A percentile compares a stretch with the other conserved stretches of the same genome.
These are phyloP conservation scores for Rhagium mordax DNA, from an alignment of 2,888 invertebrate species.

Conservation along the genomic window DNA sequence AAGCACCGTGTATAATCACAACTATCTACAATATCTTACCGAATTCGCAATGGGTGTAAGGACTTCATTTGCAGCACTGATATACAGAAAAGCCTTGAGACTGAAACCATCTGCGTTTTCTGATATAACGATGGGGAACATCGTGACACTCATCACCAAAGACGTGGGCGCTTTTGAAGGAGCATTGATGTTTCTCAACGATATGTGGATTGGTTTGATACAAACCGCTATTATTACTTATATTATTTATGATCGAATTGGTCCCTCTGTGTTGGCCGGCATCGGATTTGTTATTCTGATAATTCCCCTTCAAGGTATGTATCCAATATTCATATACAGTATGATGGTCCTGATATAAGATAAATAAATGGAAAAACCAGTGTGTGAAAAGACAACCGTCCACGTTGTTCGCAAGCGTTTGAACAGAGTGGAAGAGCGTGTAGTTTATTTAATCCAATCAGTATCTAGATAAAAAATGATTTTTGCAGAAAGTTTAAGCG, in stretches of 20 bases:
- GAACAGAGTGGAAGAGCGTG: too few relatives aligned
- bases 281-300: constrained; percentile 71
- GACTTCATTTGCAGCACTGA: constrained; percentile 85
- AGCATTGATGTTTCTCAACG: constrained; percentile 89
- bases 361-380: too few relatives aligned
- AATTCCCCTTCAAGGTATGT: constrained; percentile 69
- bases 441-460: too few relatives aligned
- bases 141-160: constrained; percentile 92
- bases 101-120: constrained; percentile 73
- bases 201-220: constrained; percentile 91
- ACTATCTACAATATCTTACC: constrained; percentile 83
- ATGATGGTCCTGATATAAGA: too few relatives aligned
- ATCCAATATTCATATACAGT: constrained; percentile 18
- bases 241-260: constrained; percentile 80
- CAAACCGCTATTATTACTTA: constrained; percentile 86
- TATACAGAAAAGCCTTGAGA: constrained; percentile 80
- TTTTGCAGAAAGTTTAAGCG: too few relatives aligned
- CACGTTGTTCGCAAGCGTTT: too few relatives aligned
- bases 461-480: too few relatives aligned
- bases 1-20: constrained; percentile 78
- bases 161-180: constrained; percentile 94
- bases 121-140: constrained; percentile 80
- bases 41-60: constrained; percentile 84
- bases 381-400: too few relatives aligned
- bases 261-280: constrained; percentile 72